These are phyloP conservation scores for Australoheros scitulus DNA, from an alignment of 2,113 vertebrate species.

Conservation along the genomic window DNA sequence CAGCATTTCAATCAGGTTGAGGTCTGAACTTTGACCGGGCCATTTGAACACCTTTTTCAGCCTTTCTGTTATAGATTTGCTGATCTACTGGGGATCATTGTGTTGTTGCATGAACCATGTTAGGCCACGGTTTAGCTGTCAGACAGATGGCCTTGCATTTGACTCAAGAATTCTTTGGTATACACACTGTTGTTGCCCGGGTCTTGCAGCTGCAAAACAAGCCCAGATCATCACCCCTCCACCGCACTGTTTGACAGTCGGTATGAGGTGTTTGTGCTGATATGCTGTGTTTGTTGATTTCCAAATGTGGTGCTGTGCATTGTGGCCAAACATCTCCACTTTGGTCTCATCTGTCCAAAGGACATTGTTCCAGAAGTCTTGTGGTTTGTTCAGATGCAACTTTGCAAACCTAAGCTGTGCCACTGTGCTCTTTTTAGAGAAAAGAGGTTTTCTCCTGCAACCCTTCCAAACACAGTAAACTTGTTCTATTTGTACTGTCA, in stretches of 20 bases:
- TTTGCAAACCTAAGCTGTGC: background rate
- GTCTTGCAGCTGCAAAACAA: background rate
- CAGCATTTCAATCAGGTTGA: background rate
- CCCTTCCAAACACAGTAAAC: background rate
- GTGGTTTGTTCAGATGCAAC: slow-evolving; percentile 2
- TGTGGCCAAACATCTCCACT: background rate
- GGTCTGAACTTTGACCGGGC: background rate
- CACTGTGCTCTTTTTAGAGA: background rate
- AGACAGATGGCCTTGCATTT: background rate
- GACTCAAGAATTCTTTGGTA: background rate
- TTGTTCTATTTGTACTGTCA: background rate
- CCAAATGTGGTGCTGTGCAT: background rate
- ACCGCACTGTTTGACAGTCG: background rate
- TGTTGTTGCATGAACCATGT: too few relatives aligned
- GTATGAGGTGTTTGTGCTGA: slow-evolving; percentile 2
- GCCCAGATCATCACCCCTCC: background rate
- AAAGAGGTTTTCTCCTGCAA: background rate
- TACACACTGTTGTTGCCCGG: background rate
- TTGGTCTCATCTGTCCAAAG: background rate
- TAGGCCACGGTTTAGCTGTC: background rate
- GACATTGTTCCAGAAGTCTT: background rate
- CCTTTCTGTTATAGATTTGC: background rate
- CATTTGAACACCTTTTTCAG: background rate
- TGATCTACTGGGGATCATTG: background rate
- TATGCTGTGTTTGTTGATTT: background rate